These are phyloP conservation scores for Sitta carolinensis DNA, from an alignment of 2,797 vertebrate species.

Conservation along the genomic window DNA sequence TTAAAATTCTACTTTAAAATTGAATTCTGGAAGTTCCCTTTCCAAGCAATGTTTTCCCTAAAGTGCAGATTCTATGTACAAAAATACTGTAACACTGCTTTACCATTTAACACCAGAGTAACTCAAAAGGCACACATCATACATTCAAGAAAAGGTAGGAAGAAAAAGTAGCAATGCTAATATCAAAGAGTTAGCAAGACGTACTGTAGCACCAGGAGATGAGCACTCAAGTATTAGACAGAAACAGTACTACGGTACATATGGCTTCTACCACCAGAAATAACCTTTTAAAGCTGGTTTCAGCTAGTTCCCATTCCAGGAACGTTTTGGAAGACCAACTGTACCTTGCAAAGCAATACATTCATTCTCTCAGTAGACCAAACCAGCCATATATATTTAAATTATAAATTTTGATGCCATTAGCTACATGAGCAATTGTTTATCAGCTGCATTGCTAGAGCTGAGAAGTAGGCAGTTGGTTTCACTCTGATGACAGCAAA, in stretches of 20 bases:
- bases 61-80: slow-evolving; percentile 89
- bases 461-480: neutral
- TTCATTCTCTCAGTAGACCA: slow-evolving; percentile 25
- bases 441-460: neutral
- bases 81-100: slow-evolving; percentile 83
- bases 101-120: slow-evolving; percentile 78
- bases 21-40: slow-evolving; percentile 65
- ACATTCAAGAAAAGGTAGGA: slow-evolving; percentile 79
- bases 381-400: slow-evolving; percentile 3
- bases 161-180: slow-evolving; percentile 59
- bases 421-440: slow-evolving; percentile 11
- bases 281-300: slow-evolving; percentile 28
- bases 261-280: slow-evolving; percentile 74
- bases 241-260: slow-evolving; percentile 61
- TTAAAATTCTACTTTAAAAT: slow-evolving; percentile 63
- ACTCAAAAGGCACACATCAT: slow-evolving; percentile 85
- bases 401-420: slow-evolving; percentile 1
- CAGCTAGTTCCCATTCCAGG: slow-evolving; percentile 31
- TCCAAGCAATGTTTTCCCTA: slow-evolving; percentile 79
- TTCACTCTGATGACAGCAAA: neutral
- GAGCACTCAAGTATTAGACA: slow-evolving; percentile 44
- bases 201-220: slow-evolving; percentile 68
- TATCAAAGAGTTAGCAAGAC: slow-evolving; percentile 58
- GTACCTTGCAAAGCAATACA: slow-evolving; percentile 57
- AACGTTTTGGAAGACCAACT: slow-evolving; percentile 66